Evolutionary conservation across 1,140 invertebrate genomes (phyloP).

Genomic region (Cydia amplana): DNA sequence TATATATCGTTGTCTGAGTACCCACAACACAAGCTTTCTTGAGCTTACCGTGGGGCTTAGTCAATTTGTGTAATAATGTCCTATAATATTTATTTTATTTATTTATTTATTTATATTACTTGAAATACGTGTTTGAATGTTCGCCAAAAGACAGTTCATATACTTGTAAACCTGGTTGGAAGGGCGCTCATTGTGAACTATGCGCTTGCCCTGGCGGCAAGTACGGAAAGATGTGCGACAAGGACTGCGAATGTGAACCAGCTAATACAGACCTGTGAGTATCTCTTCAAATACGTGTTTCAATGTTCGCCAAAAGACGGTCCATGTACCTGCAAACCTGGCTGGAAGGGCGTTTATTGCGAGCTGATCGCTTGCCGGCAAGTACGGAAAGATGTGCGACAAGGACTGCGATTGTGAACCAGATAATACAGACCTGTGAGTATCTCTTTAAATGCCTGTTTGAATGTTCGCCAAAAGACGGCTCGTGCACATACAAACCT

Average conservation of each 20-base stretch:
- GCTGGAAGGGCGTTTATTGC: constrained; percentile 89
- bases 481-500: constrained; percentile 85
- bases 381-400: constrained; percentile 87
- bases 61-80: too few species aligned
- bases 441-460: not conserved
- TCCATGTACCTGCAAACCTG: constrained; percentile 82
- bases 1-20: too few species aligned
- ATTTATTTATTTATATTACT: too few species aligned
- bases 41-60: too few species aligned
- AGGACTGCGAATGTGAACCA: constrained; percentile 87
- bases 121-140: constrained; percentile 72
- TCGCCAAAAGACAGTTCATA: constrained; percentile 83
- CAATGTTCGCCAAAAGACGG: constrained; percentile 85
- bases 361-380: constrained; percentile 83
- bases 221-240: constrained; percentile 87
- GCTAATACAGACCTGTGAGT: constrained; percentile 85
- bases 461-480: constrained; percentile 83
- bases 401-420: constrained; percentile 87
- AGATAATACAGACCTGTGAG: constrained; percentile 85
- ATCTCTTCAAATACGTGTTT: not conserved
- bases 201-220: constrained; percentile 83
- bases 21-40: too few species aligned
- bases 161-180: constrained; percentile 87
- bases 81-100: too few species aligned
- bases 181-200: constrained; percentile 84